A percentile compares a stretch with the other conserved stretches of the same genome.
These are phyloP conservation scores for Sylvietta virens DNA, from an alignment of 2,113 vertebrate species.

Conservation along the genomic window DNA sequence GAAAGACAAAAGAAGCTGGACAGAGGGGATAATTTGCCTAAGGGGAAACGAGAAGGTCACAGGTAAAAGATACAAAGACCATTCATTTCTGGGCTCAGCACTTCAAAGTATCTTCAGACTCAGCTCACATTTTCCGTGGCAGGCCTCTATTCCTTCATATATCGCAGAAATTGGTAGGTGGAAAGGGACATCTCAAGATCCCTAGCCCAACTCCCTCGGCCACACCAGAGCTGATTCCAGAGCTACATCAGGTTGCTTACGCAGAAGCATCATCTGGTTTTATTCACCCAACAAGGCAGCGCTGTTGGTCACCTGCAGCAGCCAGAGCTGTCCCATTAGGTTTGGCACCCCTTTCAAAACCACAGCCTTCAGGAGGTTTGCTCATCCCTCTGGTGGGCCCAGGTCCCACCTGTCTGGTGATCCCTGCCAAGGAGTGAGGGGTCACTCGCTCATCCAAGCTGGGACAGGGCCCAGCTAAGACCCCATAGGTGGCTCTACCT, in stretches of 20 bases:
- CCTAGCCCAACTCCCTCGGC: neutral
- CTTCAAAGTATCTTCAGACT: neutral
- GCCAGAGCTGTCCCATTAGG: neutral
- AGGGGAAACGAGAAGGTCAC: neutral
- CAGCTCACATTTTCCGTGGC: neutral
- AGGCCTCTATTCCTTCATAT: neutral
- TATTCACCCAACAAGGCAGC: neutral
- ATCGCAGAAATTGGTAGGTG: neutral
- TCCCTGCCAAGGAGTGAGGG: rapidly evolving
- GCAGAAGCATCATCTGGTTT: neutral
- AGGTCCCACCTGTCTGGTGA: rapidly evolving
- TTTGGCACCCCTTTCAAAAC: neutral
- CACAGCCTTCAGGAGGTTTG: neutral
- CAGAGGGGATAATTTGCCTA: neutral
- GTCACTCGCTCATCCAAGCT: rapidly evolving
- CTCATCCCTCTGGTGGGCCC: neutral
- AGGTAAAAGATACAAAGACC: neutral
- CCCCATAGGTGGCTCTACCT: neutral
- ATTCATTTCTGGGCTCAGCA: neutral
- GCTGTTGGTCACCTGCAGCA: neutral
- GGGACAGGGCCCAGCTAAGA: neutral
- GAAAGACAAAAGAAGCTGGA: neutral
- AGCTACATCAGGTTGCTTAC: neutral
- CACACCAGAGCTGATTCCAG: neutral
- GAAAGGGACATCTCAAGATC: neutral